Evolutionary conservation across 2,888 invertebrate species (phyloP), one percentile per base, ranked within the genome.

Genomic region (Muscina levida): DNA sequence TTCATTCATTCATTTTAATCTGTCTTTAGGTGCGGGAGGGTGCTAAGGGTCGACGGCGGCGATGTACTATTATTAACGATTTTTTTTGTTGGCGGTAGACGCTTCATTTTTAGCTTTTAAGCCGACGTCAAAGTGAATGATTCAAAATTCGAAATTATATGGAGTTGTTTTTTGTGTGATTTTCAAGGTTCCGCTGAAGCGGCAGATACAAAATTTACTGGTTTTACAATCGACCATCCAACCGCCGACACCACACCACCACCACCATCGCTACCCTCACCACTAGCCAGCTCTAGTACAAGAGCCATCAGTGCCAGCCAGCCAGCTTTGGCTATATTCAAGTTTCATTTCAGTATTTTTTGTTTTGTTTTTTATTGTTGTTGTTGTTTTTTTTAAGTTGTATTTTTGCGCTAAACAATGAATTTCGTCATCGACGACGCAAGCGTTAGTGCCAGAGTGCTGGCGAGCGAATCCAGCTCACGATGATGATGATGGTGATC

Each of bases 361-460:
- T 73, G 22, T 67, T 57, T 67, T 65, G 15, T 31, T 65, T 24
- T n/a, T n/a, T n/a, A n/a, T n/a, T n/a, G n/a, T n/a, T n/a, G n/a
- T n/a, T n/a, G n/a, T n/a, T n/a, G n/a, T n/a, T n/a, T n/a, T n/a
- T n/a, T n/a, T n/a, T n/a, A n/a, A n/a, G n/a, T n/a, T n/a, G n/a
- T 2, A 56, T 67, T 39, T 80, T 81, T 77, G 62, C 68, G 56
- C 77, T 81, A 77, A 81, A 81, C 74, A 77, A 81, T 77, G 74
- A 75, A 77, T 81, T 81, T 81, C 81, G 81, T 81, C 81, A 81
- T 81, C 72, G 62, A 66, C 42, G 17, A n/a, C 37, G 42, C 15
- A 17, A 51, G 15, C 31, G 31, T n/a, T n/a, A n/a, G n/a, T n/a
- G n/a, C 39, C 59, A 39, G 37, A 5, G 10, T 4, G 39, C 59